phyloP scores from a whole-genome alignment of 2,113 vertebrate species.

The Gymnorhina tibicen region DNA sequence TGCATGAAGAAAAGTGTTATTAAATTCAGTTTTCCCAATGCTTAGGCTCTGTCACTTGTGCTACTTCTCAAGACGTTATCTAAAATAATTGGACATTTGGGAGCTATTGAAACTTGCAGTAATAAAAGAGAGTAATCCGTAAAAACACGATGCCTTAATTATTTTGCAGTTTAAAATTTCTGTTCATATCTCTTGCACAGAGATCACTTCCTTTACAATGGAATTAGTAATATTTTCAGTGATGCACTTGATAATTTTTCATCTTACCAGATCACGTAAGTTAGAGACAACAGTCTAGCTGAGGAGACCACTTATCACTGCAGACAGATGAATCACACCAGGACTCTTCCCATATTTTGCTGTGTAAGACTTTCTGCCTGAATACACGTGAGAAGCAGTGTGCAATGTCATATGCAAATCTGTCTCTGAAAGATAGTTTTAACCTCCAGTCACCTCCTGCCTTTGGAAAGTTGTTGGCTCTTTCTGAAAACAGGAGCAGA shows the following conservation, averaged over 20 bases:
- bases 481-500: neutral
- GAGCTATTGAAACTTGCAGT: constrained; percentile 44
- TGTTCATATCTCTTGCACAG: neutral
- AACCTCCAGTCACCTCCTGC: neutral
- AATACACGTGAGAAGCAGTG: neutral
- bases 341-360: neutral
- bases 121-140: neutral
- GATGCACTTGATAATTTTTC: neutral
- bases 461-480: neutral
- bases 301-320: neutral
- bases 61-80: constrained; percentile 49
- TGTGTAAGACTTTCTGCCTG: neutral
- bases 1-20: neutral
- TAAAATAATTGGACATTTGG: constrained; percentile 63
- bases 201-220: neutral
- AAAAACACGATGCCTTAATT: constrained; percentile 21
- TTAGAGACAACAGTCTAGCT: neutral
- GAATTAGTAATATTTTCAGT: neutral
- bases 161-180: constrained; percentile 13
- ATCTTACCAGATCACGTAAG: neutral
- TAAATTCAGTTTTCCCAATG: constrained; percentile 44
- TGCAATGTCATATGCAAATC: neutral
- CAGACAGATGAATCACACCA: neutral
- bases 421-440: neutral
- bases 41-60: constrained; percentile 30